Evolutionary conservation across 2,113 vertebrate species (phyloP), one percentile per base, ranked within the genome.

Genomic region (Pseudolaguvia tuberculata): DNA sequence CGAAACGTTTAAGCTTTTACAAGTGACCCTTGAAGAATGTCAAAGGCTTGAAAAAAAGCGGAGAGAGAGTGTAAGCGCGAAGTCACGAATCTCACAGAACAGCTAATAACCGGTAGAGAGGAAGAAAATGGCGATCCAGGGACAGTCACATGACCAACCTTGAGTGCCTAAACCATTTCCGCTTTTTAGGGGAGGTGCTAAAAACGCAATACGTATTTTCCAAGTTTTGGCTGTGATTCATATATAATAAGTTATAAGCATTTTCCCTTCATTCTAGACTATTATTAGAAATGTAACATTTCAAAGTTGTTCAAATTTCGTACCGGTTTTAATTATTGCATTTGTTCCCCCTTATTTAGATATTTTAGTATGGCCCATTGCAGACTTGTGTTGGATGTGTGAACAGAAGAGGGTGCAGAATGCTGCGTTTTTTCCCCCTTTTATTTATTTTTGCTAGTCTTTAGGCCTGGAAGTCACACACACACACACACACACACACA

Each of bases 111-210:
- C 87, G 88, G 89, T 77, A 80, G 35, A 83, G 84, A 87, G 42
- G 84, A 85, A 87, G 89, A 91, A 92, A 91, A 92, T 92, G 91
- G 91, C 91, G 90, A 90, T 82, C 83, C 79, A 86, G 85, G 87
- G 86, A 86, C 88, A 78, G 84, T 91, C 91, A 92, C 88, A 57
- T 92, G 91, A 90, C 29, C 84, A 35, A 51, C 76, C 72, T 70
- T 81, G 18, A 72, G 78, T 81, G 85, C 75, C 69, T 9, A 53
- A 29, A 75, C 89, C 84, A 90, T 78, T 71, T 50, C 3, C 50
- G 5, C 45, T 70, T 80, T 31, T 20, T 7, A 14, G 66, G 83
- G 87, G 86, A 78, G 61, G 66, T 65, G 14, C 61, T 12, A 69
- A 13, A 59, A 52, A 58, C 5, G 27, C 18, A 48, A 45, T 62